These are phyloP conservation scores for Thamnophis sirtalis DNA, from an alignment of 2,113 vertebrate species.

Conservation along the genomic window DNA sequence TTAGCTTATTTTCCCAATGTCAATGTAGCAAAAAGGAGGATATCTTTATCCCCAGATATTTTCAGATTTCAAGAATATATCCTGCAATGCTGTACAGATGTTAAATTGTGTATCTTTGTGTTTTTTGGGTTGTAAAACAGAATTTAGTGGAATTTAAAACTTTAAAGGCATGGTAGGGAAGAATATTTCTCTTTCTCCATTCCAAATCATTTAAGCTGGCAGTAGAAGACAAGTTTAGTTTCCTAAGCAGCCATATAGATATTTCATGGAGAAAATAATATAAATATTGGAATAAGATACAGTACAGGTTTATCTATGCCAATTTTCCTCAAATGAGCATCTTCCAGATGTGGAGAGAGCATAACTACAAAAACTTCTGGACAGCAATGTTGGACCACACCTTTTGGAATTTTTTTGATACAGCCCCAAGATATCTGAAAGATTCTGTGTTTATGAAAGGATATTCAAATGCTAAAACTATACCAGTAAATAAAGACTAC, in stretches of 20 bases:
- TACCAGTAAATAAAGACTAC: neutral
- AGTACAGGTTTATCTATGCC: neutral
- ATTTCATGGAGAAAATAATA: neutral
- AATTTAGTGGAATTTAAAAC: neutral
- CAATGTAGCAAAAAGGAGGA: neutral
- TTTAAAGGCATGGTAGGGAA: neutral
- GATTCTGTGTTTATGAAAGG: neutral
- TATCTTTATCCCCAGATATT: neutral
- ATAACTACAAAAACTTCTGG: neutral
- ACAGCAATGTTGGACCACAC: neutral
- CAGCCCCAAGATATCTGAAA: neutral
- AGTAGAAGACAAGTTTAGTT: neutral
- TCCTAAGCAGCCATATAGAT: neutral
- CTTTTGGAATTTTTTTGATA: neutral
- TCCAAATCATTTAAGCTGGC: conserved; percentile 11
- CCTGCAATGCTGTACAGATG: neutral
- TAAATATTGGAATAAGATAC: neutral
- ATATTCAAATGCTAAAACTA: conserved; percentile 18
- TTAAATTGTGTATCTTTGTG: neutral
- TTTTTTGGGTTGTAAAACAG: neutral
- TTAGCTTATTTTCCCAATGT: neutral
- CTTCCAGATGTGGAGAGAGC: neutral
- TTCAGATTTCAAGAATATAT: neutral
- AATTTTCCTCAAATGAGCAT: neutral
- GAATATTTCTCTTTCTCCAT: neutral